These are phyloP conservation scores for Anser brachyrhynchus DNA, from an alignment of 2,113 vertebrate species.

Conservation along the genomic window DNA sequence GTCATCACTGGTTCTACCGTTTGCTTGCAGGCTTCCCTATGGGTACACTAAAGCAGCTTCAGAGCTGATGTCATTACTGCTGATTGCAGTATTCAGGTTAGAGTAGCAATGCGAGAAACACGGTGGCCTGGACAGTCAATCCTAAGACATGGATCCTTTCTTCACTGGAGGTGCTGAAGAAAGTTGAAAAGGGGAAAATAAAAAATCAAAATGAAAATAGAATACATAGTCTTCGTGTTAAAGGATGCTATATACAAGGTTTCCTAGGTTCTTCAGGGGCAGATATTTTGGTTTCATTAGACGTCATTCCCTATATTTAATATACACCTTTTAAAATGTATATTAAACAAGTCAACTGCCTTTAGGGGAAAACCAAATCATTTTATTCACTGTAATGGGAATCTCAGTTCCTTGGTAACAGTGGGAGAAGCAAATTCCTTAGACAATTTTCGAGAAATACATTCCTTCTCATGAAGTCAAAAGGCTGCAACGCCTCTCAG, in stretches of 20 bases:
- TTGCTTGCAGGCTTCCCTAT: neutral
- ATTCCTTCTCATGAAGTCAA: neutral
- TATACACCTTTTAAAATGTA: neutral
- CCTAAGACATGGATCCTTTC: neutral
- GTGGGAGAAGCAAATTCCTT: neutral
- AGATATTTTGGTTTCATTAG: neutral
- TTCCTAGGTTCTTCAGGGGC: neutral
- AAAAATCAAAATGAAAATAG: neutral
- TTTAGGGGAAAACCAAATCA: neutral
- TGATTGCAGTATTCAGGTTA: neutral
- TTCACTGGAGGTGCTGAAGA: neutral
- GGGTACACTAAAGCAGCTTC: fast-evolving
- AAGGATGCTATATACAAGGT: neutral
- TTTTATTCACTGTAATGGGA: neutral
- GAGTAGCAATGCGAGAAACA: neutral
- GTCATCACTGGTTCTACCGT: neutral
- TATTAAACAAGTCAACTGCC: neutral
- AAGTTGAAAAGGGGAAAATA: neutral
- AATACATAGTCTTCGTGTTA: neutral
- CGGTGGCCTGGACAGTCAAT: neutral
- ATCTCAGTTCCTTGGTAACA: neutral
- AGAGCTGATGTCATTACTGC: neutral
- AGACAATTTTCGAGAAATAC: neutral
- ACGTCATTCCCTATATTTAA: neutral
- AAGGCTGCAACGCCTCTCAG: neutral